Evolutionary conservation across 1,140 invertebrate species (phyloP).

Genomic region (Drosophila orena): DNA sequence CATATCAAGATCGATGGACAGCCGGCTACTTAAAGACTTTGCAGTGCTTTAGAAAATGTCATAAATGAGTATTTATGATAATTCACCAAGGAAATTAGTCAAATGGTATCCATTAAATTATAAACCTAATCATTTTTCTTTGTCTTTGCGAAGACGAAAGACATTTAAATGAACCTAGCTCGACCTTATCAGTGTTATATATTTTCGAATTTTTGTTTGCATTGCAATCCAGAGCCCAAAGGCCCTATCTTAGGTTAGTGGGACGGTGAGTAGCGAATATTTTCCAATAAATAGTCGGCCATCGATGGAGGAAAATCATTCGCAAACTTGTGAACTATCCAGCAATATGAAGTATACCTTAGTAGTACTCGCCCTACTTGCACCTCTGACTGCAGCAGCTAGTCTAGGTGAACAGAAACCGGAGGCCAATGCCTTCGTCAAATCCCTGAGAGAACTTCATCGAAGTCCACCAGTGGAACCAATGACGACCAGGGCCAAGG

Average conservation of each 20-base stretch:
- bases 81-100: no score
- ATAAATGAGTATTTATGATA: slow-evolving; percentile 2
- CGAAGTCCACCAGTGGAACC: slow-evolving; percentile 51
- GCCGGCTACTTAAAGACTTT: slow-evolving; percentile 47
- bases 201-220: slow-evolving; percentile 47
- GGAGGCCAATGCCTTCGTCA: slow-evolving; percentile 39
- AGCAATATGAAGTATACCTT: slow-evolving; percentile 55
- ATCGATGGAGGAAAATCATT: slow-evolving; percentile 54
- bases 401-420: slow-evolving; percentile 21
- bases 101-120: no score
- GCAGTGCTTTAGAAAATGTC: slow-evolving; percentile 60
- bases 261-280: slow-evolving; percentile 6
- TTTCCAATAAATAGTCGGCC: slow-evolving; percentile 66
- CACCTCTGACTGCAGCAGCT: slow-evolving; percentile 34
- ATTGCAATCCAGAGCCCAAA: slow-evolving; percentile 35
- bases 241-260: slow-evolving; percentile 21
- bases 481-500: slow-evolving; percentile 23
- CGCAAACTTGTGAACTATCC: slow-evolving; percentile 40
- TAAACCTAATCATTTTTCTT: neutral
- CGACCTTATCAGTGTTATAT: slow-evolving; percentile 48
- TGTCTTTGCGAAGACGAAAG: slow-evolving; percentile 3
- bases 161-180: slow-evolving; percentile 11
- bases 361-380: slow-evolving; percentile 33
- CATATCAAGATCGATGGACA: slow-evolving; percentile 46
- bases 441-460: slow-evolving; percentile 42